Evolutionary conservation across 1,140 invertebrate species (phyloP).

Genomic region (Pogonomyrmex barbatus): DNA sequence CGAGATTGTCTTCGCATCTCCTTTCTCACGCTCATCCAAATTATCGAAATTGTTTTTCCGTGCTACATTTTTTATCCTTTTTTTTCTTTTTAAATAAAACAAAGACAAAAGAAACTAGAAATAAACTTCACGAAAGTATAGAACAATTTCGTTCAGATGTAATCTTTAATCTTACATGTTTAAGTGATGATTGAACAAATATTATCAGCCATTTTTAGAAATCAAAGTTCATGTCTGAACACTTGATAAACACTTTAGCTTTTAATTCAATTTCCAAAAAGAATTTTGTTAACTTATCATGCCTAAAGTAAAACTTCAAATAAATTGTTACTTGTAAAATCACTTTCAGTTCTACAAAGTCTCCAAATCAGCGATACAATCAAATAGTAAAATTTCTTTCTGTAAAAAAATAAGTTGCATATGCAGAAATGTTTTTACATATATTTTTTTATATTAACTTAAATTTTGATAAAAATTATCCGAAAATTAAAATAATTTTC

Average conservation of each 20-base stretch:
- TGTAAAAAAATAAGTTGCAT: background rate
- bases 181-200: background rate
- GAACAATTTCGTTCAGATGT: background rate
- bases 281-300: background rate
- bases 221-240: background rate
- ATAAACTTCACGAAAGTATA: background rate
- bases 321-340: background rate
- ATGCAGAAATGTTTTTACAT: too few relatives aligned
- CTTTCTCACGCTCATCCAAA: conserved; percentile 27
- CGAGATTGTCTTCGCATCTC: background rate
- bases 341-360: background rate
- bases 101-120: background rate
- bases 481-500: too few relatives aligned
- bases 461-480: too few relatives aligned
- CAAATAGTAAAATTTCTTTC: background rate
- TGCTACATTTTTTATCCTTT: background rate
- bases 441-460: too few relatives aligned
- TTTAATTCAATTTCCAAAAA: background rate
- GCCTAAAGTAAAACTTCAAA: background rate
- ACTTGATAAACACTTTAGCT: background rate
- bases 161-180: background rate
- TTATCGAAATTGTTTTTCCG: background rate
- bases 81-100: background rate
- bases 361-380: background rate
- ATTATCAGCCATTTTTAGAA: background rate